Percentiles rank a stretch among this genome's conserved stretches.
These are phyloP conservation scores for Synanthedon tipuliformis DNA, from an alignment of 2,888 invertebrate species.

Conservation along the genomic window DNA sequence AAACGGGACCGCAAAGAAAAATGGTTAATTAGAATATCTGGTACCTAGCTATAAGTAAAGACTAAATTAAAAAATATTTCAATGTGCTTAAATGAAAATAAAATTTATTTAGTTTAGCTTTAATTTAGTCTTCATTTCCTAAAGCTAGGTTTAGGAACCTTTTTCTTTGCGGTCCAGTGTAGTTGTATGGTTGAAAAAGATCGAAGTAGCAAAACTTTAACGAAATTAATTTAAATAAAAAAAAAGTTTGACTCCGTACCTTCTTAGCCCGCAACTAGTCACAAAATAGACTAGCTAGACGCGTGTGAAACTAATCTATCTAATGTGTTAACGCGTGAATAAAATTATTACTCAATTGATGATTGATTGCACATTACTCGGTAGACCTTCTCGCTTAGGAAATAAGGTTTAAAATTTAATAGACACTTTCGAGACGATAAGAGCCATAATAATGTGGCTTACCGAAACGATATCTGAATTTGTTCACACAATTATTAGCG, in stretches of 20 bases:
- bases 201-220: no score
- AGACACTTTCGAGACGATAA: no score
- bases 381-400: neutral
- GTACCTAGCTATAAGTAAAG: no score
- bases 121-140: no score
- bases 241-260: neutral
- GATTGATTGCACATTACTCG: neutral
- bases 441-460: neutral
- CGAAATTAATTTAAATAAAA: neutral
- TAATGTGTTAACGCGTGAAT: neutral
- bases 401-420: neutral
- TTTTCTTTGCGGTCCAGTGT: no score
- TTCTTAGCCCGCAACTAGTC: neutral
- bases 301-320: neutral
- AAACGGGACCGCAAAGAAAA: no score
- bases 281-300: neutral
- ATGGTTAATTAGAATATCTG: no score
- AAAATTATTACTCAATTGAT: neutral
- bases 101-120: no score
- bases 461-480: constrained; percentile 1
- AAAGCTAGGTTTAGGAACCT: no score
- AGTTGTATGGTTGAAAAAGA: no score
- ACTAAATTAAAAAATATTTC: no score
- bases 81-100: no score
- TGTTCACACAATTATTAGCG: neutral